Base-by-base conservation (phyloP, 2,113 vertebrate genomes). In the Anguilla rostrata region DNA sequence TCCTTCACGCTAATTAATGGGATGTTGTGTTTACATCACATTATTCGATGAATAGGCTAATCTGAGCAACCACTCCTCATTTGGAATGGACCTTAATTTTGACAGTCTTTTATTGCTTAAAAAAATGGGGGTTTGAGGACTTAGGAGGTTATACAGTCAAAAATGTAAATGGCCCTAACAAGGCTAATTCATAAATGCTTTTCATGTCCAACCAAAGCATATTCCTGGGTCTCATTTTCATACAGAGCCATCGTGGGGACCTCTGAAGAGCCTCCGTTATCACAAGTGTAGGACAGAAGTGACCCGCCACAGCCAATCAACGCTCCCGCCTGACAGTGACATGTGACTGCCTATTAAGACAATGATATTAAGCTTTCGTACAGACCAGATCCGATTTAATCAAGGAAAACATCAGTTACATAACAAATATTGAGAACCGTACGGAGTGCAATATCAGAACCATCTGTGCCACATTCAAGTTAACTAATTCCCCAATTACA, bases 401-500 rank as follows among this genome's bases (percentile, higher is more conserved):
- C 81, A 88, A 20, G 3, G 88, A 78, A 89, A 81, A 83, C 86
- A 71, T 83, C 78, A 84, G 85, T 85, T 88, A 88, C 84, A 85
- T 81, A 89, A 90, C 57, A 86, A 34, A 40, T n/a, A 63, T 26
- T 79, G 26, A 81, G 39, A 88, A 81, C 49, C 75, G 29, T 82
- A 39, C 60, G 6, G 66, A 84, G 87, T 86, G 83, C 85, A 86
- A 85, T 86, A 82, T 39, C 39, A 53, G 82, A 40, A 84, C 66
- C 49, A 34, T 85, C 56, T 43, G 34, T 29, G 43, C 81, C 84
- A 57, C 86, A 71, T 11, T 53, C 49, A 46, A 60, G 49, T 40
- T 41, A 56, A 85, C 83, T 66, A 60, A 90, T 88, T 88, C 82
- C n/a, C 46, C 84, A 87, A 87, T 85, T 88, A 85, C 86, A 88